Conservation (phyloP, 2,888 invertebrate genomes). For the Dicyrtoma fusca region DNA sequence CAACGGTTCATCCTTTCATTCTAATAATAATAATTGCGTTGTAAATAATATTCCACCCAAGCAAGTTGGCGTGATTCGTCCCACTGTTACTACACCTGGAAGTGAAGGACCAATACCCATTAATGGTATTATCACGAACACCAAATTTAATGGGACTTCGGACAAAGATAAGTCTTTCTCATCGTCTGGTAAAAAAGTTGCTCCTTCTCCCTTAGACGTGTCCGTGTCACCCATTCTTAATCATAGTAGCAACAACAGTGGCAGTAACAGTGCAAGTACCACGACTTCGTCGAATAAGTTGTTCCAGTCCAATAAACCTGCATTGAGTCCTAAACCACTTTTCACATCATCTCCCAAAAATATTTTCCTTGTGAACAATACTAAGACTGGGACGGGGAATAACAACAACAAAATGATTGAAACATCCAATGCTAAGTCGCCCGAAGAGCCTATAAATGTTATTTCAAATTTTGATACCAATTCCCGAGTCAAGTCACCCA, state of each 20-base stretch:
- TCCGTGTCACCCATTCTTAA: slow-evolving; percentile 36
- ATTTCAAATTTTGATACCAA: slow-evolving; percentile 15
- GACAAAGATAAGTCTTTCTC: slow-evolving; percentile 1
- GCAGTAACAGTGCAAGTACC: background rate
- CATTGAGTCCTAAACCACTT: slow-evolving; percentile 55
- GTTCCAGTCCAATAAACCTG: slow-evolving; percentile 43
- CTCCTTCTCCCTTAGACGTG: slow-evolving; percentile 5
- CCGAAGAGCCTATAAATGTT: slow-evolving; percentile 24
- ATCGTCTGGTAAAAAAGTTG: background rate
- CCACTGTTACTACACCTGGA: slow-evolving; percentile 50
- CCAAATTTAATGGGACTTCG: too few relatives aligned
- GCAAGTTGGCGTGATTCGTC: slow-evolving; percentile 64
- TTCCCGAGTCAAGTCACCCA: slow-evolving; percentile 10
- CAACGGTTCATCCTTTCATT: slow-evolving; percentile 12
- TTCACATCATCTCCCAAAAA: slow-evolving; percentile 50
- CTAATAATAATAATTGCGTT: slow-evolving; percentile 22
- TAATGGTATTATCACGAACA: background rate
- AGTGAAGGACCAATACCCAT: background rate
- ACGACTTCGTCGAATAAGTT: background rate
- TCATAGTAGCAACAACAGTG: background rate
- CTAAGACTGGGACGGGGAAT: slow-evolving; percentile 6
- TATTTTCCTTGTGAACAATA: slow-evolving; percentile 22
- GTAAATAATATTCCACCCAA: slow-evolving; percentile 57
- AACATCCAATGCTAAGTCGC: slow-evolving; percentile 21
- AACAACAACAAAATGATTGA: slow-evolving; percentile 17